Base-by-base conservation (phyloP, 2,888 invertebrate genomes). In the Pseudolycoriella hygida region DNA sequence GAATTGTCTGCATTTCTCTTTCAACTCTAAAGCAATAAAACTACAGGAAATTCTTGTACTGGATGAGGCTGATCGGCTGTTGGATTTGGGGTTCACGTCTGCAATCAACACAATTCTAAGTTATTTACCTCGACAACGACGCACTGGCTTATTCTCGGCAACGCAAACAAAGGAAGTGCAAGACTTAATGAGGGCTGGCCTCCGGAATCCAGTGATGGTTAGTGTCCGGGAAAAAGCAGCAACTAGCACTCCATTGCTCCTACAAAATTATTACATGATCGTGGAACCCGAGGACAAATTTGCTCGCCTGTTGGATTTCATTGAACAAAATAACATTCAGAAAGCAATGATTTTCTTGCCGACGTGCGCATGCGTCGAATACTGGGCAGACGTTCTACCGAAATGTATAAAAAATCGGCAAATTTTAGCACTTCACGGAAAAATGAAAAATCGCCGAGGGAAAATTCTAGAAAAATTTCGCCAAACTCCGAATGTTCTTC, bases 101-200 rank as follows among this genome's bases (percentile, higher is more conserved):
- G 77, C 85, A 2, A 67, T 97, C 14, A 85, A 88, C 53, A 82
- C 82, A 14, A 96, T 99, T 53, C 70, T 98, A 3, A 80, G 82
- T 52, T 87, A 84, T 63, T 65, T 98, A 34, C 98, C 98, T 0
- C 79, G 92, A 31, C 90, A 93, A 58, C 72, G 98, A 25, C 73
- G 96, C 53, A 98, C 98, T 0, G 94, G 96, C 0, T 70, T 98
- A n/a, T 99, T 98, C 68, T 97, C 97, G 1, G 98, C 98, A 1
- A 98, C 98, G 2, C 97, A 97, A 67, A 96, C 96, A 0, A 88
- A 89, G 57, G 88, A 94, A 64, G 73, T 96, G 0, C 80, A 88
- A 50, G 84, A 89, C 55, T 67, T 99, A 12, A 85, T 96, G 43
- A 71, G 93, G 53, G 96, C 96, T 3, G 97, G 97, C 0, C 66